phyloP scores from a whole-genome alignment of 2,888 invertebrate species.

The Pyrochroa serraticornis region DNA sequence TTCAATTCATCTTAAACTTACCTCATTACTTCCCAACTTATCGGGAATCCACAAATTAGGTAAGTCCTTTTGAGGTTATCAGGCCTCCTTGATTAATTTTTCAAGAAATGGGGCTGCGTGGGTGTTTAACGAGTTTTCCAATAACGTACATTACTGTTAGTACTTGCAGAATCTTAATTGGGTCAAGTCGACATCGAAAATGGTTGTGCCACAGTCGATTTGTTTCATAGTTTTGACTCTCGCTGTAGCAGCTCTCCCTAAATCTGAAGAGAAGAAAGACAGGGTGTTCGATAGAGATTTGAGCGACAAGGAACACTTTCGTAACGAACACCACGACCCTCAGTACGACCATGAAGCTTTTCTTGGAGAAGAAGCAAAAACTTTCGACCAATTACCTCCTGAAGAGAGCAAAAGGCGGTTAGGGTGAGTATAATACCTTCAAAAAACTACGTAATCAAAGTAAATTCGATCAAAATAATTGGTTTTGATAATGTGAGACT shows the following conservation, averaged over 20 bases:
- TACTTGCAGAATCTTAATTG: no score
- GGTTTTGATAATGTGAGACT: not conserved
- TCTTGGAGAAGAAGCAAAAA: constrained; percentile 89
- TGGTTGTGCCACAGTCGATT: constrained; percentile 23
- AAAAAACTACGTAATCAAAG: not conserved
- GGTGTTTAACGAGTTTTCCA: no score
- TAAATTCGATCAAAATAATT: constrained; percentile 1
- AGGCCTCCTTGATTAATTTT: no score
- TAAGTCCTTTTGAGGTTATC: no score
- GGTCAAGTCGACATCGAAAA: constrained; percentile 1
- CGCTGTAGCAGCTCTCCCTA: constrained; percentile 67
- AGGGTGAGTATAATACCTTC: constrained; percentile 61
- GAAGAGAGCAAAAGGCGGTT: constrained; percentile 93
- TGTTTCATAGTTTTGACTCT: constrained; percentile 21
- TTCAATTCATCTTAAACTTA: no score
- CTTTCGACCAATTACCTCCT: constrained; percentile 91
- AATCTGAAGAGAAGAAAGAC: constrained; percentile 71
- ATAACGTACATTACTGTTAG: no score
- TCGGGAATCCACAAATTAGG: no score
- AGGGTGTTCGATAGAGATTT: constrained; percentile 72
- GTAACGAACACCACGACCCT: constrained; percentile 80
- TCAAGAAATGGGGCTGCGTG: no score
- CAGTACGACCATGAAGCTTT: constrained; percentile 98
- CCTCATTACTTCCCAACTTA: no score
- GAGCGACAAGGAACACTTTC: constrained; percentile 80